Evolutionary conservation across 2,797 vertebrate species (phyloP).

Genomic region (Trachops cirrhosus): DNA sequence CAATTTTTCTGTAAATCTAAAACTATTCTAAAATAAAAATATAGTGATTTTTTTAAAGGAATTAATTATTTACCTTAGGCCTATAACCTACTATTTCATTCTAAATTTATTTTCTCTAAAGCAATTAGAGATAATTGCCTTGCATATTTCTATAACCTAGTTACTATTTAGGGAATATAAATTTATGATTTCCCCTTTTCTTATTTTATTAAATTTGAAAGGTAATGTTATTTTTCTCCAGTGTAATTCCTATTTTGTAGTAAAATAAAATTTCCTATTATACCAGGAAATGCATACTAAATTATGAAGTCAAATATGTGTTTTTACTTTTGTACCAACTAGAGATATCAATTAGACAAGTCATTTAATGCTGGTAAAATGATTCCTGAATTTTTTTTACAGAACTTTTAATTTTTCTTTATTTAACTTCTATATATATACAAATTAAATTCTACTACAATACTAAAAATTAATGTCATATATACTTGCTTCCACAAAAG

Average conservation of each 20-base stretch:
- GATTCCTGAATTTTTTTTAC: background rate
- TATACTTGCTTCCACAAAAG: background rate
- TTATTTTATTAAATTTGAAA: constrained; percentile 51
- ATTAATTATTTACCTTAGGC: constrained; percentile 9
- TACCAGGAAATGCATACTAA: background rate
- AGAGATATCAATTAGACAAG: background rate
- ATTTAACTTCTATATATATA: background rate
- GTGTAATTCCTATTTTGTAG: background rate
- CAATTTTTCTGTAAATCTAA: background rate
- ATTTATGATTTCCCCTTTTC: constrained; percentile 24
- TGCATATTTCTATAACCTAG: constrained; percentile 18
- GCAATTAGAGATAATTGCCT: constrained; percentile 55
- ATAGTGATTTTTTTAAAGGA: background rate
- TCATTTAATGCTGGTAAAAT: background rate
- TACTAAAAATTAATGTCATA: background rate
- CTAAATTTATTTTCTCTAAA: constrained; percentile 40
- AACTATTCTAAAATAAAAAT: background rate
- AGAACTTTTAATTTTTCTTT: background rate
- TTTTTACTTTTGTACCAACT: background rate
- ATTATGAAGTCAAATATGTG: background rate
- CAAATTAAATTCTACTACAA: background rate
- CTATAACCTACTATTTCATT: constrained; percentile 32
- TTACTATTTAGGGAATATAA: constrained; percentile 48
- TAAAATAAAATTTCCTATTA: background rate
- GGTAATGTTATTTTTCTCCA: background rate